Evolutionary conservation across 2,113 vertebrate genomes (phyloP), one percentile per base, ranked within the genome.

Genomic region (Aldabrachelys gigantea): DNA sequence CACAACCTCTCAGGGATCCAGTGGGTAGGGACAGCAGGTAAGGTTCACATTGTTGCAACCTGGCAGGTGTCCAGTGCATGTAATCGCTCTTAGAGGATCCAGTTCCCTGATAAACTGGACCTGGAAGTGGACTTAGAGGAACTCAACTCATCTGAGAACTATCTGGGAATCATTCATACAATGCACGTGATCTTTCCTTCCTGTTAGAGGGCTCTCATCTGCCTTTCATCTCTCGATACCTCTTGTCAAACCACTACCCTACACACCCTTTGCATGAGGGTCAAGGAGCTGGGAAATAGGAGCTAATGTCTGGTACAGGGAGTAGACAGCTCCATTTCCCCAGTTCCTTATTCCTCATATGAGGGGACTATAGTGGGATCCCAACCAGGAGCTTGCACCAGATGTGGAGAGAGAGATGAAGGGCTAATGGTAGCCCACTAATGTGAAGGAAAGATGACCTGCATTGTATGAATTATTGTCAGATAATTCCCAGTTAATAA

Each of bases 311-410:
- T 84, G 44, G 44, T 29, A 76, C 0, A 0, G 65, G 29, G 50
- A 1, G 5, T 50, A 69, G 89, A 83, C 22, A 3, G 13, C 0
- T 1, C 47, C 47, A 19, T 79, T 56, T 62, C 44, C 59, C n/a
- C 3, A 50, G 17, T 31, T 17, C n/a, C 47, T 79, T 62, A 59
- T 29, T 2, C 0, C 0, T 41, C 19, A 0, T 1, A 10, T 31
- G 44, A 82, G 86, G 89, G 19, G 31, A 85, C 86, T 24, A 76
- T 80, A 95, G 88, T 0, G 11, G 27, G 83, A 92, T 19, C 1
- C 69, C 38, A 53, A 1, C 8, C 50, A 69, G 84, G n/a, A 44
- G 22, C 10, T 44, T 41, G 38, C 35, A 35, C 16, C 35, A n/a
- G 35, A 69, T n/a, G 35, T 65, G 62, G 62, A 31, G 62, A 54